Evolutionary conservation across 92 coral and sea anemone genomes (phyloP), one percentile per base, ranked within the genome.

Genomic region (Blastomussa wellsi): DNA sequence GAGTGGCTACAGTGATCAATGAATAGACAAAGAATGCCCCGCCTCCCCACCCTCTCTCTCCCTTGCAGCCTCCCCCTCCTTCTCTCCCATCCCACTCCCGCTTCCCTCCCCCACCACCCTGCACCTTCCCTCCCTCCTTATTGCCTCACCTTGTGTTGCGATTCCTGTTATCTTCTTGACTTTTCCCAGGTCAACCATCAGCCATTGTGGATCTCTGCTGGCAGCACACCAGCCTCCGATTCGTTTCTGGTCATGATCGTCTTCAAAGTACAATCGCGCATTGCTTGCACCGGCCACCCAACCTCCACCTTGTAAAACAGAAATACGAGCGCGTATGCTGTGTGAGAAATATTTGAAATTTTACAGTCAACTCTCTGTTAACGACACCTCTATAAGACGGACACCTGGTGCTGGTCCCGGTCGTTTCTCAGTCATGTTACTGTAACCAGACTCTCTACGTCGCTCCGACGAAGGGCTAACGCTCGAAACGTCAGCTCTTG

Each of bases 171-270:
- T 79, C n/a, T 85, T 67, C 76, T 84, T 92, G 13, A 79, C 78
- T 20, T 38, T 38, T 22, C 95, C 97, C 16, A 95, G 79, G 82
- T 95, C 95, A 20, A 95, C 87, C 86, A 90, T 89, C 28, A 95
- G 74, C 95, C 97, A 95, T 57, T 89, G 92, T 65, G 94, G 84
- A 57, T 66, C 77, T 5, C 94, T 86, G 8, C 87, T 72, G 32
- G 83, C 59, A 2, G 93, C 92, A 42, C 98, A 95, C 98, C 98
- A 95, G 28, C 92, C 92, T 15, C 98, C 98, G 14, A 93, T 90
- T 42, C 87, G 82, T 52, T 85, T 92, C n/a, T 82, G 72, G 28
- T 28, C 51, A 19, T 87, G 92, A 68, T 95, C 91, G 75, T 95
- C 98, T 76, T 92, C 94, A 33, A 86, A 86, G 90, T 90, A 95